Percentiles rank a stretch among this genome's conserved stretches.
These are phyloP conservation scores for Callorhinus ursinus DNA, from an alignment of 2,113 vertebrate species.

Conservation along the genomic window DNA sequence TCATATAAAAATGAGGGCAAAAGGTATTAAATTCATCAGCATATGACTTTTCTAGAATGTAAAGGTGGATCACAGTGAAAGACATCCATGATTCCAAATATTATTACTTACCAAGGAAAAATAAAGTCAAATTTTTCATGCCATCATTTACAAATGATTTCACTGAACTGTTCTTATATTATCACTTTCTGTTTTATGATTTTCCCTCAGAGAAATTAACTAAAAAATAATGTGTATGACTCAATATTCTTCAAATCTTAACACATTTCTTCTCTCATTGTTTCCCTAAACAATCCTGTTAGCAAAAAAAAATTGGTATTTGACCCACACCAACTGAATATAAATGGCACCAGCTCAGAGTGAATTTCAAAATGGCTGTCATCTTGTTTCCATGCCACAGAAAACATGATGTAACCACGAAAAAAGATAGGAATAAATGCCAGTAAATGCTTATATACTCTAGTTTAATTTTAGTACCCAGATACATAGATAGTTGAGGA, in stretches of 20 bases:
- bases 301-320: neutral
- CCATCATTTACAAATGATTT: conserved; percentile 69
- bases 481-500: neutral
- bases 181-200: conserved; percentile 63
- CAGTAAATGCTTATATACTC: neutral
- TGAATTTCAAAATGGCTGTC: conserved; percentile 40
- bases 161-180: conserved; percentile 66
- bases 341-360: neutral
- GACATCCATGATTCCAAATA: conserved; percentile 52
- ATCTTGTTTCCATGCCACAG: neutral
- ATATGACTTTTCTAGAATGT: conserved; percentile 70
- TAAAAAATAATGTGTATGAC: conserved; percentile 49
- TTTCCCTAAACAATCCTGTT: conserved; percentile 46
- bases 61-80: conserved; percentile 67
- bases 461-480: conserved; percentile 21
- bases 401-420: neutral
- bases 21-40: conserved; percentile 72
- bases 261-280: conserved; percentile 25
- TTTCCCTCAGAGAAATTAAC: conserved; percentile 60
- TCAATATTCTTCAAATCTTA: conserved; percentile 55
- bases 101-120: conserved; percentile 63
- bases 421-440: neutral
- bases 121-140: conserved; percentile 52
- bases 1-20: conserved; percentile 57
- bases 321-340: neutral